A percentile compares a stretch with the other conserved stretches of the same genome.
phyloP scores from a whole-genome alignment of 2,113 vertebrate species.

The Onychorhynchus coronatus region DNA sequence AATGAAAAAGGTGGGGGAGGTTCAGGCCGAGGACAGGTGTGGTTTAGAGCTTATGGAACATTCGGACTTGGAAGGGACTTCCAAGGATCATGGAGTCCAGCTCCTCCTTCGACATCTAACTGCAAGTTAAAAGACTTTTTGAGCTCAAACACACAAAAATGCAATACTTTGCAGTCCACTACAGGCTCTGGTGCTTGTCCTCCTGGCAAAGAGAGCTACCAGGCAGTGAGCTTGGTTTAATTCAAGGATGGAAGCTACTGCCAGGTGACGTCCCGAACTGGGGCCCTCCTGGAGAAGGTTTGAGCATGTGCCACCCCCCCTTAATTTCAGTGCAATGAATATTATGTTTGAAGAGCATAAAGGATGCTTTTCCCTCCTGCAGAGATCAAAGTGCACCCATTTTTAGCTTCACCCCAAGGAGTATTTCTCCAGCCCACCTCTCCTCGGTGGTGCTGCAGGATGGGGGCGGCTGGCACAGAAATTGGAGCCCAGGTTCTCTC shows the following conservation, averaged over 20 bases:
- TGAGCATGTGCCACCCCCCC: neutral
- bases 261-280: neutral
- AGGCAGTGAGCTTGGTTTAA: neutral
- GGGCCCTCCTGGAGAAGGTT: neutral
- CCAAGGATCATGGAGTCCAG: neutral
- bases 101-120: neutral
- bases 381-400: neutral
- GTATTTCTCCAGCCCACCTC: neutral
- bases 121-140: neutral
- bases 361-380: neutral
- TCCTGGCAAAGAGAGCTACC: neutral
- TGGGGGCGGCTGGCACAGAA: neutral
- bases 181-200: rapidly evolving
- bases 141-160: neutral
- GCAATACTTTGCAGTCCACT: neutral
- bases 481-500: neutral
- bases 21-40: neutral
- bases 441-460: neutral
- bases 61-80: neutral
- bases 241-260: neutral
- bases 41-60: neutral
- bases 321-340: neutral
- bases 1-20: slow-evolving; percentile 24
- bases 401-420: neutral
- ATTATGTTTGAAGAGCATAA: rapidly evolving